Percentiles rank a stretch among this genome's conserved stretches.
phyloP scores from a whole-genome alignment of 2,797 vertebrate species.

The Petrocephalus sullivani region DNA sequence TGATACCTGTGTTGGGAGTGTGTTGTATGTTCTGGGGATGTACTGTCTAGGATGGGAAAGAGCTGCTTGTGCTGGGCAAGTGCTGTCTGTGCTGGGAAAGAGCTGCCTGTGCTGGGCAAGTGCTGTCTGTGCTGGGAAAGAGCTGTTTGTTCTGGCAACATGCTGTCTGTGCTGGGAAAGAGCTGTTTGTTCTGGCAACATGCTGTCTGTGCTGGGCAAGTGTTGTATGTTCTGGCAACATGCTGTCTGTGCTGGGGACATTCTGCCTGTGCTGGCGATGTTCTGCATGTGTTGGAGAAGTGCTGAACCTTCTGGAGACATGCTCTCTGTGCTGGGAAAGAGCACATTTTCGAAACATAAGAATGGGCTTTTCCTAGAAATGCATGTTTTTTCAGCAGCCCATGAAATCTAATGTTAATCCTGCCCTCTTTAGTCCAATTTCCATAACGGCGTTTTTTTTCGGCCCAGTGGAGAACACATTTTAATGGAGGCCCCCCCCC shows the following conservation, averaged over 20 bases:
- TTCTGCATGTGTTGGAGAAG: not conserved
- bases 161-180: not conserved
- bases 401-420: constrained; percentile 42
- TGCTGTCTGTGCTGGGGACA: not conserved
- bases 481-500: constrained; percentile 32
- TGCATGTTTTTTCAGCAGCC: constrained; percentile 16
- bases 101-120: not conserved
- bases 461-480: constrained; percentile 39
- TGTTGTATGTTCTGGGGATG: not conserved
- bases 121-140: not conserved
- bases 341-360: not conserved
- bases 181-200: not conserved
- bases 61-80: no score
- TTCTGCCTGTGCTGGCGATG: no score
- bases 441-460: constrained; percentile 62
- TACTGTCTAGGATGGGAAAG: no score
- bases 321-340: no score
- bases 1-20: not conserved
- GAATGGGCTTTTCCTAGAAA: not conserved
- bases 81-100: not conserved
- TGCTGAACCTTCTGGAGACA: no score
- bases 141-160: not conserved
- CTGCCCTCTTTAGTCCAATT: constrained; percentile 77
- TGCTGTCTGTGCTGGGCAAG: not conserved
- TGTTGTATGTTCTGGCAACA: not conserved